Evolutionary conservation across 2,113 vertebrate species (phyloP).

Genomic region (Diadophis punctatus): DNA sequence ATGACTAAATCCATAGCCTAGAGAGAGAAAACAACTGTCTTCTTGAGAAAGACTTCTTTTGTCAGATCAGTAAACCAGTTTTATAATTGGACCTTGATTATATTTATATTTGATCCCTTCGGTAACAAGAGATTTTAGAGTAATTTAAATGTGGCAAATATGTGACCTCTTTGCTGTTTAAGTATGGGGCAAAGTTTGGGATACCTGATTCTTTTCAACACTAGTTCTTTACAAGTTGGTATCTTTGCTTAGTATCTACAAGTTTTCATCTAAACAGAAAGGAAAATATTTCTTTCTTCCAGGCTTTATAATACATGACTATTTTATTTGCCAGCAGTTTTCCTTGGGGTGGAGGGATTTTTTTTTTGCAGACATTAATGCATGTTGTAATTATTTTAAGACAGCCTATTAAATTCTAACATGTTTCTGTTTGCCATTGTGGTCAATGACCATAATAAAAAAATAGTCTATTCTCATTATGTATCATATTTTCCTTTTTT

Average conservation of each 20-base stretch:
- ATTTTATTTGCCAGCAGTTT: neutral
- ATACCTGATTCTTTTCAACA: neutral
- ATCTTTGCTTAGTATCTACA: neutral
- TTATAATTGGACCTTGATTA: neutral
- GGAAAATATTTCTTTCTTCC: neutral
- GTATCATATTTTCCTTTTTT: neutral
- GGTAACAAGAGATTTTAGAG: neutral
- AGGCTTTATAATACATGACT: neutral
- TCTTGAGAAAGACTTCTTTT: neutral
- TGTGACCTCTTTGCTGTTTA: neutral
- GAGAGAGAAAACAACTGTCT: neutral
- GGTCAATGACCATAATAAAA: neutral
- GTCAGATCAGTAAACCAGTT: neutral
- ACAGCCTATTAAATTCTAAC: neutral
- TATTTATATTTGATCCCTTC: neutral
- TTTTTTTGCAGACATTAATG: neutral
- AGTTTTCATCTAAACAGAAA: neutral
- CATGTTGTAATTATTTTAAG: neutral
- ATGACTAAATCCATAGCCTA: neutral
- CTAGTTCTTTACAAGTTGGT: neutral
- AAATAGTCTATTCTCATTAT: neutral
- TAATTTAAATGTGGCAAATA: neutral
- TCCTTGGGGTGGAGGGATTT: neutral
- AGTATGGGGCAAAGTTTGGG: neutral
- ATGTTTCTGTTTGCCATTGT: neutral